Percentiles rank a stretch among this genome's conserved stretches.
Conservation (phyloP, 2,797 vertebrate species). For the Hafferia zeledoni region DNA sequence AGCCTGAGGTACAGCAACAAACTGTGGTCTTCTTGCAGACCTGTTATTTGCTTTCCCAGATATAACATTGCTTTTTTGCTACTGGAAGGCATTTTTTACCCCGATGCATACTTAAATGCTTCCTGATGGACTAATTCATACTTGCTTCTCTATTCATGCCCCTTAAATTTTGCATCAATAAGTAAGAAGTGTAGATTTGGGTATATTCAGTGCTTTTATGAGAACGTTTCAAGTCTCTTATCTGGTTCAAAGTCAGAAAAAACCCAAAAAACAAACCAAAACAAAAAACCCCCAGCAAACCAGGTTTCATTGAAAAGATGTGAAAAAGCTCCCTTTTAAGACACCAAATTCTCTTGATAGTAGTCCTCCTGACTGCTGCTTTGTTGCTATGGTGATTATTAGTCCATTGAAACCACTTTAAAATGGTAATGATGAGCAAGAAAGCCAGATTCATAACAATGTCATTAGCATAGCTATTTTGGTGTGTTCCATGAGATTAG, state of each 20-base stretch:
- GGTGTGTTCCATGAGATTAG: neutral
- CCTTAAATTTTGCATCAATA: neutral
- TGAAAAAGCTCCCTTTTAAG: neutral
- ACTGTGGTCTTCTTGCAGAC: neutral
- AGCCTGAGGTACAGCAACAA: neutral
- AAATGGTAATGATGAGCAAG: slow-evolving; percentile 27
- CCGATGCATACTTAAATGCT: neutral
- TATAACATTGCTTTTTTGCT: neutral
- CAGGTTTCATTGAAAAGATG: neutral
- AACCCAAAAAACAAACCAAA: neutral
- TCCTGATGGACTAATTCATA: neutral
- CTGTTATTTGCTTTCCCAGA: neutral
- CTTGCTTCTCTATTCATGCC: neutral
- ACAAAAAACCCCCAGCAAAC: no score
- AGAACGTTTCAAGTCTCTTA: neutral
- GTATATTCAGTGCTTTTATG: neutral
- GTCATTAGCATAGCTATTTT: slow-evolving; percentile 46
- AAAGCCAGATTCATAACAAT: slow-evolving; percentile 9
- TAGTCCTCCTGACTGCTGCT: neutral
- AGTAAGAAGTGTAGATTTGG: neutral
- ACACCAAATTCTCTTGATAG: neutral
- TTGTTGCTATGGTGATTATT: slow-evolving; percentile 62
- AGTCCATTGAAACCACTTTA: slow-evolving; percentile 49
- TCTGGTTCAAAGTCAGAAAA: neutral
- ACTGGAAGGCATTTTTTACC: neutral